Conservation (phyloP, 2,113 vertebrate species). For the Lasiurus borealis region DNA sequence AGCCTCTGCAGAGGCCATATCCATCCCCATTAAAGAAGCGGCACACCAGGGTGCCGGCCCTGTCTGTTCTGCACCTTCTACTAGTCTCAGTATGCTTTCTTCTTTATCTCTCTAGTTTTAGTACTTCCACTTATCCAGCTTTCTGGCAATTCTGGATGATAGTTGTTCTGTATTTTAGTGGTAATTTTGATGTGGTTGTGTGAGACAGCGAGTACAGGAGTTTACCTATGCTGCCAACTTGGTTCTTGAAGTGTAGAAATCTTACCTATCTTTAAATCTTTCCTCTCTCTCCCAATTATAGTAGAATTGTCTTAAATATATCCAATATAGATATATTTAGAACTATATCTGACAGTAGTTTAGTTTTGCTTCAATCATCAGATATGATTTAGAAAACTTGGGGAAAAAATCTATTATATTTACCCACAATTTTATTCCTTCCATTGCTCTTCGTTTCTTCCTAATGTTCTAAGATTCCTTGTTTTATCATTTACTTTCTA, state of each 20-base stretch:
- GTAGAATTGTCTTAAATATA: constrained; percentile 24
- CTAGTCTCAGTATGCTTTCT: too few relatives aligned
- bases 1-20: too few relatives aligned
- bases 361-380: constrained; percentile 14
- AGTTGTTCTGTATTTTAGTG: too few relatives aligned
- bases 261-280: not conserved
- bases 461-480: not conserved
- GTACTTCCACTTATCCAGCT: too few relatives aligned
- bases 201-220: too few relatives aligned
- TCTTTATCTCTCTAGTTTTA: too few relatives aligned
- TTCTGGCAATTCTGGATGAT: too few relatives aligned
- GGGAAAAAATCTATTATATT: constrained; percentile 27
- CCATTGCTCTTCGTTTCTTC: constrained; percentile 31
- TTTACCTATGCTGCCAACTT: too few relatives aligned
- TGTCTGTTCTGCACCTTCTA: too few relatives aligned
- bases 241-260: not conserved
- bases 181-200: too few relatives aligned
- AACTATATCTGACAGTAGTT: not conserved
- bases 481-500: constrained; percentile 48
- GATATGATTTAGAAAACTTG: constrained; percentile 44
- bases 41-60: too few relatives aligned
- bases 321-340: not conserved
- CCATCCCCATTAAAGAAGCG: too few relatives aligned
- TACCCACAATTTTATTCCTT: constrained; percentile 40
- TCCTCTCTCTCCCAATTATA: constrained; percentile 2